Evolutionary conservation across 2,888 invertebrate species (phyloP).

Genomic region (Archips crataeganus): DNA sequence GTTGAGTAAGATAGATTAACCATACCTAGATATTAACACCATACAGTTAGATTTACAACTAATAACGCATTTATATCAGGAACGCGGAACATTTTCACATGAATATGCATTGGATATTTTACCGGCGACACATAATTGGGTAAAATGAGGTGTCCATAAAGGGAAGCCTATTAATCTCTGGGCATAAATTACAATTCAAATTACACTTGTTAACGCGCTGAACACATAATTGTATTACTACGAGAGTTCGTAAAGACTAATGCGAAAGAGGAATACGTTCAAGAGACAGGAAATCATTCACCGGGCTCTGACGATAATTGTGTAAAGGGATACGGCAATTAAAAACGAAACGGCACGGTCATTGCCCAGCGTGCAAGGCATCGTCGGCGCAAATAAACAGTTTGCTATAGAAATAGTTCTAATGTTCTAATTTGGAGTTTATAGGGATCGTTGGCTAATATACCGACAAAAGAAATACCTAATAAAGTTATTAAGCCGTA

Average conservation of each 20-base stretch:
- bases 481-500: too few species aligned
- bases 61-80: constrained; percentile 32
- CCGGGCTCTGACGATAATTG: constrained; percentile 50
- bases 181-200: constrained; percentile 41
- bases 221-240: constrained; percentile 11
- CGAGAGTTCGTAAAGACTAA: constrained; percentile 1
- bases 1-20: constrained; percentile 31
- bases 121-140: constrained; percentile 53
- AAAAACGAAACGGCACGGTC: constrained; percentile 59
- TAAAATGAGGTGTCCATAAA: constrained; percentile 57
- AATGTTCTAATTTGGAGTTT: constrained; percentile 27
- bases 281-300: constrained; percentile 35
- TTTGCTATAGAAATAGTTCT: constrained; percentile 45
- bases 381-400: constrained; percentile 46
- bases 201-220: constrained; percentile 11
- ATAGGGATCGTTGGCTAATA: background rate
- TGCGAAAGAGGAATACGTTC: background rate
- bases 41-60: constrained; percentile 9
- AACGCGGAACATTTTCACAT: constrained; percentile 44
- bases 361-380: constrained; percentile 62
- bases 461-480: too few species aligned
- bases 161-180: constrained; percentile 50
- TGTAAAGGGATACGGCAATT: constrained; percentile 55
- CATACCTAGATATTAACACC: constrained; percentile 5
- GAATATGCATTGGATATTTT: constrained; percentile 50